A percentile compares a stretch with the other conserved stretches of the same genome.
Conservation (phyloP, 2,888 invertebrate species). For the Tanypteryx hageni region DNA sequence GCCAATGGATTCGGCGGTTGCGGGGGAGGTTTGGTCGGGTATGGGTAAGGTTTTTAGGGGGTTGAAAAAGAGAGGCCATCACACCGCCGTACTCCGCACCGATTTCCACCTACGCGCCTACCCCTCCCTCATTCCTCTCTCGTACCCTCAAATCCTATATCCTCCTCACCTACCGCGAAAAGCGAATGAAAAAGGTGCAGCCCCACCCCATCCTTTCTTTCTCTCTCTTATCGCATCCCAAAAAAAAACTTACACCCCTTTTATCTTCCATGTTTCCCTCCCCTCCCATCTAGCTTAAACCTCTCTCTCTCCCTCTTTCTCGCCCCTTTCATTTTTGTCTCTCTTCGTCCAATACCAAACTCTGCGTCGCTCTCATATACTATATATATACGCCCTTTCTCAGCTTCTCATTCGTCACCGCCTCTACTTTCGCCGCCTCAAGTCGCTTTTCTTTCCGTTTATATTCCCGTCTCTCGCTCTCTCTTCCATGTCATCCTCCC, state of each 20-base stretch:
- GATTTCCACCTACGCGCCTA: background rate
- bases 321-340: no score
- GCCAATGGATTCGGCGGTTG: slow-evolving; percentile 1
- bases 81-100: background rate
- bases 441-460: background rate
- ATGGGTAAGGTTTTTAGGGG: background rate
- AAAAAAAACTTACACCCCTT: background rate
- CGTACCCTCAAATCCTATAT: no score
- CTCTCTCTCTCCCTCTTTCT: background rate
- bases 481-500: background rate
- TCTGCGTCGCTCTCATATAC: no score
- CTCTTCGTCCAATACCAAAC: no score
- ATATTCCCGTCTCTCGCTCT: background rate
- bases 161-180: background rate
- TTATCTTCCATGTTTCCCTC: slow-evolving; percentile 5
- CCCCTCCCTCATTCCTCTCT: background rate
- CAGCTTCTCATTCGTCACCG: background rate
- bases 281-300: background rate
- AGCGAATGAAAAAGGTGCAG: background rate
- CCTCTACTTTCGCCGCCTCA: background rate
- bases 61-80: background rate
- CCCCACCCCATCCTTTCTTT: background rate
- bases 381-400: background rate
- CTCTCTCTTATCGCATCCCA: background rate
- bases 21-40: background rate